phyloP scores from a whole-genome alignment of 2,113 vertebrate genomes.

The Platysteira castanea region DNA sequence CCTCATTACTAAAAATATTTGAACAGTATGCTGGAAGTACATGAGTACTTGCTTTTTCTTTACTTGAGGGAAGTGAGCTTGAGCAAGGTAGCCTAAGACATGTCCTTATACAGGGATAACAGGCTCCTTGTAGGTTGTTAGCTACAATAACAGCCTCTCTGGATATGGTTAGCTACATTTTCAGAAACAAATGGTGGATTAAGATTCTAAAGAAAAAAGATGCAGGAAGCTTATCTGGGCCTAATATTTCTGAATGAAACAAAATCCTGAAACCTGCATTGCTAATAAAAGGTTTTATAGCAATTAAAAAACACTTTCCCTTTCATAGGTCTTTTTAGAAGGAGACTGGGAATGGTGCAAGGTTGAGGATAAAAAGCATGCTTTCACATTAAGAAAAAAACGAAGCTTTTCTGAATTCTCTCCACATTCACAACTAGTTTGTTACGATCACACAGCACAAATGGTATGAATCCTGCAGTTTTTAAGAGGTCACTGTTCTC shows the following conservation, averaged over 20 bases:
- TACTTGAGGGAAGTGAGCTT: background rate
- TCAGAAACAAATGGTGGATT: slow-evolving; percentile 28
- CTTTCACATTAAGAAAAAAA: slow-evolving; percentile 40
- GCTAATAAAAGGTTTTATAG: slow-evolving; percentile 32
- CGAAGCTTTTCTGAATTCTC: slow-evolving; percentile 19
- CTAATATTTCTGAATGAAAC: slow-evolving; percentile 52
- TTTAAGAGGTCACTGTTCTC: slow-evolving; percentile 2
- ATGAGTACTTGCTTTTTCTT: slow-evolving; percentile 35
- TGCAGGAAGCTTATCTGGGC: slow-evolving; percentile 30
- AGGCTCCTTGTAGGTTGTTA: background rate
- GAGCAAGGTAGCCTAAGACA: slow-evolving; percentile 30
- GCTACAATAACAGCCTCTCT: background rate
- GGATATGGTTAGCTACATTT: slow-evolving; percentile 40
- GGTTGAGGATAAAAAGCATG: slow-evolving; percentile 31
- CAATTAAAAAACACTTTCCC: background rate
- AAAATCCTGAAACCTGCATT: slow-evolving; percentile 37
- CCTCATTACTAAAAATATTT: background rate
- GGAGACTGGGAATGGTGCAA: slow-evolving; percentile 30
- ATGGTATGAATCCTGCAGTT: background rate
- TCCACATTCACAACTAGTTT: slow-evolving; percentile 26
- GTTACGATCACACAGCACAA: slow-evolving; percentile 5
- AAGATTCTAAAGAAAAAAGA: slow-evolving; percentile 52
- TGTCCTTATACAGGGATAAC: slow-evolving; percentile 2
- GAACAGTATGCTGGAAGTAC: background rate
- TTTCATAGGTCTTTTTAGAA: slow-evolving; percentile 40